Evolutionary conservation across 2,888 invertebrate genomes (phyloP).

Genomic region (Esperia sulphurella): DNA sequence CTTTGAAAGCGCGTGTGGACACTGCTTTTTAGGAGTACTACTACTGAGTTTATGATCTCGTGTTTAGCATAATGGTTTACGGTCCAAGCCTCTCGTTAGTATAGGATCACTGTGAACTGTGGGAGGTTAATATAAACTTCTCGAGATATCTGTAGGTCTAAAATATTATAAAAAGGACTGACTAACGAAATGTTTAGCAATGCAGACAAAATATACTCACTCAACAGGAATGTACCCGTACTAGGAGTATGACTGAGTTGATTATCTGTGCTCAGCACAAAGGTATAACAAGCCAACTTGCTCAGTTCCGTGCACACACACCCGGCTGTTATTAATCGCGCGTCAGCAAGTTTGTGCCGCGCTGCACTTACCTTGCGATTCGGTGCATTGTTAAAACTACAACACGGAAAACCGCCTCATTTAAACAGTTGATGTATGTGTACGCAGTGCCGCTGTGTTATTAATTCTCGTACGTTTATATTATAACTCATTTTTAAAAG

Average conservation of each 20-base stretch:
- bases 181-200: too few species aligned
- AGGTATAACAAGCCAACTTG: conserved; percentile 58
- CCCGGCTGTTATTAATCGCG: conserved; percentile 52
- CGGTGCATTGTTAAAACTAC: conserved; percentile 43
- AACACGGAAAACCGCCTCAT: conserved; percentile 25
- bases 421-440: conserved; percentile 30
- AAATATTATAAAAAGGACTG: too few species aligned
- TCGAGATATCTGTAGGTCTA: too few species aligned
- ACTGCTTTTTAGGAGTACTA: too few species aligned
- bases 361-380: conserved; percentile 39
- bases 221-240: conserved; percentile 2
- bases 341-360: conserved; percentile 39
- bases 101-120: too few species aligned
- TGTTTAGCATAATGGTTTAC: too few species aligned
- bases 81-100: too few species aligned
- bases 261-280: conserved; percentile 37
- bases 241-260: conserved; percentile 17
- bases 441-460: conserved; percentile 13
- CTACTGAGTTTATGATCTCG: too few species aligned
- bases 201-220: background rate
- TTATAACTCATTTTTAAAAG: background rate
- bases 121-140: too few species aligned
- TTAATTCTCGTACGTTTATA: background rate
- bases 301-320: conserved; percentile 46
- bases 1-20: too few species aligned